Base-by-base conservation (phyloP, 2,797 vertebrate species). In the Prunella strophiata region DNA sequence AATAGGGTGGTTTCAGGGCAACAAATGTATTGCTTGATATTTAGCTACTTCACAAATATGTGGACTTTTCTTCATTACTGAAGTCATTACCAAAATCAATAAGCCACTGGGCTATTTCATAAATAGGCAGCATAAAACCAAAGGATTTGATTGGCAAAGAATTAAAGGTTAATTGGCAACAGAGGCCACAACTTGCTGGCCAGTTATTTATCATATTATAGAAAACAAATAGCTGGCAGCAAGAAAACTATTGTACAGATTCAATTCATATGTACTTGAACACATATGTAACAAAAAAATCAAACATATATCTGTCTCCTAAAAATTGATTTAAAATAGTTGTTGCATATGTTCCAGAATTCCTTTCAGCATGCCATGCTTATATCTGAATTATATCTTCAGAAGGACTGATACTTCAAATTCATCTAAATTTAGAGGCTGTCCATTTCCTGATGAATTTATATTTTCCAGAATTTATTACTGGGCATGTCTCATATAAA, bases 71-170 rank as follows among this genome's bases (percentile, higher is more conserved):
- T 78, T 80, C 58, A 36, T 34, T 91, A 85, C 68, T 73, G 62
- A 89, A 96, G 54, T 83, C 55, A 54, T 50, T 67, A 47, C 42
- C 47, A 50, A 81, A 96, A 94, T 77, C 91, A 89, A 67, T 86
- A 93, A 80, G 10, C 23, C 76, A 72, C 72, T 70, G 57, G 89
- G 78, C 29, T 51, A 51, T 82, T 97, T 93, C 51, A 89, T 89
- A 92, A 91, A 81, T 10, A 95, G 38, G 42, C 65, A 52, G 8
- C 51, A 90, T 26, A 91, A 94, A 97, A 82, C 50, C 73, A 93
- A 87, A 91, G 43, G 40, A 54, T 71, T 48, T 7, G 4, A 4
- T n/a, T 94, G 71, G 78, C 63, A 81, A 88, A 90, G 67, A 57
- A 45, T 34, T 94, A 27, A 21, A 92, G 11, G 38, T 92, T 91